Evolutionary conservation across 1,140 invertebrate species (phyloP).

Genomic region (Psilanteris sp.): DNA sequence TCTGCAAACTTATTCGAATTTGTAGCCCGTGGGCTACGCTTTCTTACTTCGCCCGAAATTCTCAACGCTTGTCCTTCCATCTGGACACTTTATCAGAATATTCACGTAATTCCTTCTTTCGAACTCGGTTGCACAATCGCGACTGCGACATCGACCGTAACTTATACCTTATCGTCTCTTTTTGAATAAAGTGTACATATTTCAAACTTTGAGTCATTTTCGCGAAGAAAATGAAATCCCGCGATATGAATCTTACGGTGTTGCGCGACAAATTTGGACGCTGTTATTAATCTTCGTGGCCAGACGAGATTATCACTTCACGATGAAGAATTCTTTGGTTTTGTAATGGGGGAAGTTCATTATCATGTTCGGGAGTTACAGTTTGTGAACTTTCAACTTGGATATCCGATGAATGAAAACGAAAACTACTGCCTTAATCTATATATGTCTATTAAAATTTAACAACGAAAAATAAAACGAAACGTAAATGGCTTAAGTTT

Average conservation of each 20-base stretch:
- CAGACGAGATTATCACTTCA: constrained; percentile 18
- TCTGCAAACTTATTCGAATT: constrained; percentile 63
- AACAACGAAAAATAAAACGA: too few species aligned
- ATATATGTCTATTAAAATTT: too few species aligned
- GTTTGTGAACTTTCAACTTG: constrained; percentile 16
- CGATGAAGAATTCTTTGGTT: constrained; percentile 17
- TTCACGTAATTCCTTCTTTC: constrained; percentile 54
- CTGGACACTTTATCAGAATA: constrained; percentile 62
- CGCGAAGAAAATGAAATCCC: constrained; percentile 24
- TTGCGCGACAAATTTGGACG: constrained; percentile 39
- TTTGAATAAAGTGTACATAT: constrained; percentile 27
- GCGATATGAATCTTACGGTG: constrained; percentile 15
- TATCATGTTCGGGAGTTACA: constrained; percentile 25
- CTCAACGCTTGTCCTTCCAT: constrained; percentile 56
- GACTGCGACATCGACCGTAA: constrained; percentile 24
- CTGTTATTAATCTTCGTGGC: constrained; percentile 26
- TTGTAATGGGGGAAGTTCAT: constrained; percentile 21
- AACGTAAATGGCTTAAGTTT: too few species aligned
- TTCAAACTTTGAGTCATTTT: constrained; percentile 43
- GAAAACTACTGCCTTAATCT: constrained; percentile 2
- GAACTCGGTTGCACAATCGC: constrained; percentile 32
- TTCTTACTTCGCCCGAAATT: constrained; percentile 30
- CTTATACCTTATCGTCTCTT: constrained; percentile 45
- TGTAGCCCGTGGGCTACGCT: constrained; percentile 51
- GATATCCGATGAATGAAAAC: constrained; percentile 6